Percentiles rank a stretch among this genome's conserved stretches.
phyloP scores from a whole-genome alignment of 2,797 vertebrate genomes.

The Spinus olivaceus region DNA sequence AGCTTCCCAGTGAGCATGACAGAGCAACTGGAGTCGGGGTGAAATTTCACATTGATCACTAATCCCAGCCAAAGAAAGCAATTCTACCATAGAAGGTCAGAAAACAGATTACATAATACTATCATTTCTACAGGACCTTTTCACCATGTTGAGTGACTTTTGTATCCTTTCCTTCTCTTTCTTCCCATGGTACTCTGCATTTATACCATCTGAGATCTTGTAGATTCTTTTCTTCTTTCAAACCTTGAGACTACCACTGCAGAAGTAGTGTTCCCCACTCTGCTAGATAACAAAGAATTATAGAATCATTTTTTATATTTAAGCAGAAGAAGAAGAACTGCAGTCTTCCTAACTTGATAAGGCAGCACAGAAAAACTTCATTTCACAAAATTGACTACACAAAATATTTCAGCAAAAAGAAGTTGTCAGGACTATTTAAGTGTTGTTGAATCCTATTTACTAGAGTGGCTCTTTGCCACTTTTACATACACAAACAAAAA shows the following conservation, averaged over 20 bases:
- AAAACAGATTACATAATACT: not conserved
- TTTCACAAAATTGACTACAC: not conserved
- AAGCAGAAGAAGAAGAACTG: not conserved
- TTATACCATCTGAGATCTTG: not conserved
- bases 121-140: not conserved
- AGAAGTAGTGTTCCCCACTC: not conserved
- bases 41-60: conserved; percentile 25
- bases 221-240: not conserved
- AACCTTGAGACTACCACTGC: not conserved
- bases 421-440: not conserved
- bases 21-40: not conserved
- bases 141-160: not conserved
- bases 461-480: not conserved
- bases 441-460: not conserved
- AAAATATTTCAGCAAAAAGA: not conserved
- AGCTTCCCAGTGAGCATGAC: not conserved
- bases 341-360: not conserved
- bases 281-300: not conserved
- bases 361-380: not conserved
- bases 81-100: conserved; percentile 23
- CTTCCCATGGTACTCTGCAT: not conserved
- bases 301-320: not conserved
- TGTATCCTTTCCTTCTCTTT: not conserved
- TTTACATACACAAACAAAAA: not conserved
- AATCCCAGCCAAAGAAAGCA: conserved; percentile 27